These are phyloP conservation scores for Hypanus sabinus DNA, from an alignment of 2,113 vertebrate species.

Conservation along the genomic window DNA sequence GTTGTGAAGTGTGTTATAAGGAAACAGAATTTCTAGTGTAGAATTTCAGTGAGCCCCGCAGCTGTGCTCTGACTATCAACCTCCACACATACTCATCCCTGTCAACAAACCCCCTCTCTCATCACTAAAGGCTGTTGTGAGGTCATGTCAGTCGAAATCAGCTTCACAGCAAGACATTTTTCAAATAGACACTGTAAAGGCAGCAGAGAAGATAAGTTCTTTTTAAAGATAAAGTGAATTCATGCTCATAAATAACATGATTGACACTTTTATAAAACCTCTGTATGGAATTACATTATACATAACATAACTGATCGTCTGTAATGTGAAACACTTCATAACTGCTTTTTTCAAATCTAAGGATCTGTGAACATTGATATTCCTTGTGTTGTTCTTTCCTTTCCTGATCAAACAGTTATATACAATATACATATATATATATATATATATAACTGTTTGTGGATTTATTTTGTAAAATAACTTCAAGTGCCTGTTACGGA, in stretches of 20 bases:
- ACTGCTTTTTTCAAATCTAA: background rate
- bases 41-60: conserved; percentile 42
- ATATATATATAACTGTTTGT: background rate
- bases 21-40: conserved; percentile 43
- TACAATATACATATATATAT: background rate
- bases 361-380: background rate
- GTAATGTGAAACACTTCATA: conserved; percentile 29
- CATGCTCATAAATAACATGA: background rate
- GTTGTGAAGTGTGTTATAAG: conserved; percentile 40
- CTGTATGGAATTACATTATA: background rate
- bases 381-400: background rate
- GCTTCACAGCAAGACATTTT: conserved; percentile 42
- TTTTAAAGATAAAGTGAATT: background rate
- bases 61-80: conserved; percentile 39
- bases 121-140: conserved; percentile 7
- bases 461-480: conserved; percentile 35
- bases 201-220: conserved; percentile 40
- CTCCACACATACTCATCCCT: conserved; percentile 37
- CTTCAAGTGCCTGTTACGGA: conserved; percentile 32
- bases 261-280: conserved; percentile 15
- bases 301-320: background rate
- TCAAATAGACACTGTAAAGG: conserved; percentile 44
- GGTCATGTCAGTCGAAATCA: conserved; percentile 38
- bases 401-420: conserved; percentile 24
- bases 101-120: background rate